Base-by-base conservation (phyloP, 2,113 vertebrate genomes). In the Gambusia holbrooki region DNA sequence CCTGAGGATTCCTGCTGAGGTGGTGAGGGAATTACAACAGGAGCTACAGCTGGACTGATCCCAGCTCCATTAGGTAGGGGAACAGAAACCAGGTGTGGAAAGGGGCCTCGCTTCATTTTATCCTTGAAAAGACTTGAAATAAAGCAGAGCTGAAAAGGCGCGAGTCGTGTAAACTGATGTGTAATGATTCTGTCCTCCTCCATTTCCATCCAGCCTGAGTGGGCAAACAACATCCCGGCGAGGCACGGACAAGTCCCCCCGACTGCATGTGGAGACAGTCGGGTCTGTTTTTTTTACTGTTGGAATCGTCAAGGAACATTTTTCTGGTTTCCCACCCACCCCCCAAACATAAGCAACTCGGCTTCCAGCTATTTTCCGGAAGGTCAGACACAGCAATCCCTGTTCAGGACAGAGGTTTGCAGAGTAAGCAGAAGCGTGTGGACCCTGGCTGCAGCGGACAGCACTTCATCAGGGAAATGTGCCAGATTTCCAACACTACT, bases 141-240 rank as follows among this genome's bases (percentile, higher is more conserved):
- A 65, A 42, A 78, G n/a, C 45, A 42, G 51, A 54, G 61, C 35
- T 77, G 61, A 69, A 68, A 79, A 72, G 45, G 14, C 67, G 27
- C 77, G 32, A 48, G 72, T 22, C 29, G 54, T 22, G 35, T 70
- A 76, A 82, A 81, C 60, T 45, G 80, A 73, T 79, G 82, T 69
- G 77, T 66, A 85, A 89, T 81, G 73, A 83, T 68, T 81, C 75
- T 90, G 86, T 88, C 89, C 74, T 10, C 54, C 90, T 67, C n/a
- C 13, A 81, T 90, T 76, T 76, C 61, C 25, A 71, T 77, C 82
- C 40, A 74, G 60, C 29, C 35, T 15, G 42, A 65, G 51, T 19
- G 5, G 35, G 13, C 42, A 29, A 22, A 40, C 27, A 14, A 37
- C 30, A 62, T 66, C 19, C 2, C 48, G 62, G n/a, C n/a, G 42